Evolutionary conservation across 1,140 invertebrate genomes (phyloP).

Genomic region (Drosophila lowei): DNA sequence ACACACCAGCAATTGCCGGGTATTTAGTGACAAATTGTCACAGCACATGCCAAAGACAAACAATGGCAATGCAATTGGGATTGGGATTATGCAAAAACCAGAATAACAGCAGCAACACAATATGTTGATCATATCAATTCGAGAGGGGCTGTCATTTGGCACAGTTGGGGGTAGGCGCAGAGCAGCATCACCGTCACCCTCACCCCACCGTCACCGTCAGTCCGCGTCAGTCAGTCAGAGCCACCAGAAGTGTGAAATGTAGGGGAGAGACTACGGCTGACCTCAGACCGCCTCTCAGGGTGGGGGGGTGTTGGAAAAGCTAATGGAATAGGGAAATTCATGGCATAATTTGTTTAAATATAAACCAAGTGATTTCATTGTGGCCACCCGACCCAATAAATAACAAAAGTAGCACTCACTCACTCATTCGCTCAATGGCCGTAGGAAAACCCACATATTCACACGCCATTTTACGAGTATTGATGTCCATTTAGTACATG

Average conservation of each 20-base stretch:
- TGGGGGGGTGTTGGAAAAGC: conserved; percentile 5
- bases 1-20: conserved; percentile 26
- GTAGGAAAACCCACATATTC: conserved; percentile 35
- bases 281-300: conserved; percentile 2
- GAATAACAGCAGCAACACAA: conserved; percentile 37
- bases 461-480: conserved; percentile 35
- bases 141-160: conserved; percentile 70
- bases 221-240: too few relatives aligned
- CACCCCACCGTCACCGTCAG: too few relatives aligned
- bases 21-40: conserved; percentile 70
- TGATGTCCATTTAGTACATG: conserved; percentile 43
- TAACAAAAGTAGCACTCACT: conserved; percentile 45
- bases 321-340: conserved; percentile 40
- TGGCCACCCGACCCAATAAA: conserved; percentile 19
- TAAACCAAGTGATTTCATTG: conserved; percentile 75
- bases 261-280: conserved; percentile 9
- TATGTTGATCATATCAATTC: conserved; percentile 79
- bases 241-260: conserved; percentile 54
- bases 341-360: conserved; percentile 78
- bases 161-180: conserved; percentile 49
- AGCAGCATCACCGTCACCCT: conserved; percentile 3
- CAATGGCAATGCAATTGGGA: conserved; percentile 74
- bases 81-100: conserved; percentile 44
- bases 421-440: conserved; percentile 10
- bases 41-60: conserved; percentile 75